phyloP scores from a whole-genome alignment of 2,113 vertebrate genomes.

The Pelecanus crispus region DNA sequence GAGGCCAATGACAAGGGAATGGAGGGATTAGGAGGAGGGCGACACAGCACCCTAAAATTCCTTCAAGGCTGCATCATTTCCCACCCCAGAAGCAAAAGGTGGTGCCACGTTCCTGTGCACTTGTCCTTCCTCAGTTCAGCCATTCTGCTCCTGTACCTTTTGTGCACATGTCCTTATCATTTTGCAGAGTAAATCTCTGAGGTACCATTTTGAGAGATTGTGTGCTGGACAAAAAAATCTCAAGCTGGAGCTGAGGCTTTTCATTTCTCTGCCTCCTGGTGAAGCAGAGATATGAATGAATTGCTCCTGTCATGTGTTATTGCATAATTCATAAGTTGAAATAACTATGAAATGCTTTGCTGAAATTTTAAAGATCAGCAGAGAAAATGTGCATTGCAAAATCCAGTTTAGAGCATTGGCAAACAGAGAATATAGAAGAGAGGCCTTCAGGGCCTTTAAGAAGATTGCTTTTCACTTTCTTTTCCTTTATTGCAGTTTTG shows the following conservation, averaged over 20 bases:
- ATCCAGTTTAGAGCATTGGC: neutral
- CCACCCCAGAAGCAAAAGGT: neutral
- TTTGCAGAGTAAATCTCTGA: neutral
- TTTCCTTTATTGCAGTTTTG: neutral
- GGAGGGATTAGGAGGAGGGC: neutral
- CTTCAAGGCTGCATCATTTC: neutral
- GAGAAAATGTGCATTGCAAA: neutral
- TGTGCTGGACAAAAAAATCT: neutral
- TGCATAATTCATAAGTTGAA: constrained; percentile 27
- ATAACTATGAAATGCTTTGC: neutral
- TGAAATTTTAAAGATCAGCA: neutral
- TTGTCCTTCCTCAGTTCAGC: neutral
- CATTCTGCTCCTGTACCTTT: neutral
- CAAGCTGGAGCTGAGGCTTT: neutral
- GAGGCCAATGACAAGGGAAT: neutral
- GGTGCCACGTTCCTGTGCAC: rapidly evolving
- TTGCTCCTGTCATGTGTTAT: neutral
- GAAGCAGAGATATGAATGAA: neutral
- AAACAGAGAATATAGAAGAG: neutral
- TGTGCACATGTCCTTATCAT: rapidly evolving
- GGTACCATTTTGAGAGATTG: neutral
- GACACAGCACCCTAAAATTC: neutral
- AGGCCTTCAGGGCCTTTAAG: neutral
- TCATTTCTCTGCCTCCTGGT: neutral
- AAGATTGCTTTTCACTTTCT: neutral